These are phyloP conservation scores for Hystrix cristata DNA, from an alignment of 2,113 vertebrate genomes.

Conservation along the genomic window DNA sequence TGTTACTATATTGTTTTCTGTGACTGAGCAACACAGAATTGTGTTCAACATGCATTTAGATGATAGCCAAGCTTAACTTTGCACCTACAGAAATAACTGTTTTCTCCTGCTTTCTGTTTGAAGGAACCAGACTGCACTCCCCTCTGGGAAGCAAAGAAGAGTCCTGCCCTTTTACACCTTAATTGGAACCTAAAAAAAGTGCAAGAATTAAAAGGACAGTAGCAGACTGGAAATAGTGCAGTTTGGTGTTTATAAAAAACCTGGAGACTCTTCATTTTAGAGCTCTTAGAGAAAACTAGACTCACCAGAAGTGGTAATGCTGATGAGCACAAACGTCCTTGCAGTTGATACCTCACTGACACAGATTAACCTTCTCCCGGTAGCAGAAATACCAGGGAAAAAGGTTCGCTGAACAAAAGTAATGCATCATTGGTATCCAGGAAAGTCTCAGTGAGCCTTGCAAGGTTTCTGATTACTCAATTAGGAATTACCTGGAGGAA, in stretches of 20 bases:
- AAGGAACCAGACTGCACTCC: background rate
- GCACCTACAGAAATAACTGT: slow-evolving; percentile 20
- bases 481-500: slow-evolving; percentile 61
- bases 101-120: background rate
- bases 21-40: background rate
- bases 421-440: slow-evolving; percentile 62
- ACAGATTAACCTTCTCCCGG: slow-evolving; percentile 30
- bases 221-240: slow-evolving; percentile 37
- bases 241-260: slow-evolving; percentile 81
- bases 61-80: slow-evolving; percentile 13
- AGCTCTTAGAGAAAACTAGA: slow-evolving; percentile 82
- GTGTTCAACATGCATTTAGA: background rate
- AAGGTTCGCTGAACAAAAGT: slow-evolving; percentile 69
- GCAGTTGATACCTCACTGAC: slow-evolving; percentile 40
- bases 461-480: slow-evolving; percentile 68
- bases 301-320: slow-evolving; percentile 75
- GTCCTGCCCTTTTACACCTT: background rate
- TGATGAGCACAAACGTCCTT: slow-evolving; percentile 81
- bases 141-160: background rate
- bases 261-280: slow-evolving; percentile 76
- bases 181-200: background rate
- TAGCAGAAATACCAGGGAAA: slow-evolving; percentile 79
- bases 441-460: slow-evolving; percentile 45
- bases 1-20: background rate
- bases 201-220: background rate